A percentile compares a stretch with the other conserved stretches of the same genome.
Conservation (phyloP, 2,113 vertebrate species). For the Etia nguti region DNA sequence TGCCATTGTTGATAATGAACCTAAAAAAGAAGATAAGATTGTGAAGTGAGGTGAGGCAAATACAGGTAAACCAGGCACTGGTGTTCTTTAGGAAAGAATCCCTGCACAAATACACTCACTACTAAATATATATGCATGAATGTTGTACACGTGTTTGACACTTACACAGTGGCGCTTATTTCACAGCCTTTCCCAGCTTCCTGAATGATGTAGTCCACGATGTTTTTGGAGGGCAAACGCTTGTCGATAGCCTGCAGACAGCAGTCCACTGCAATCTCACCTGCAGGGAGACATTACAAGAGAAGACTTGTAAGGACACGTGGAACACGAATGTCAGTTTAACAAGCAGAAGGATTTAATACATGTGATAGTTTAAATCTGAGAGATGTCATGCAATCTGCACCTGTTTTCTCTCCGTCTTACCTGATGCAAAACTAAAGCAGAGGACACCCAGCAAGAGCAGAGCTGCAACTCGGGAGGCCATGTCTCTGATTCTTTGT, state of each 20-base stretch:
- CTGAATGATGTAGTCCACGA: constrained; percentile 11
- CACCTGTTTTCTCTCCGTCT: not conserved
- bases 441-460: constrained; percentile 46
- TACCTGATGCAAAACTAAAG: constrained; percentile 22
- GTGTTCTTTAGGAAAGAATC: not conserved
- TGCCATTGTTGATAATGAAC: not conserved
- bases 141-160: accelerated
- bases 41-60: not conserved
- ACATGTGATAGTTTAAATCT: accelerated
- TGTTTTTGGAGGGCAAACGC: not conserved
- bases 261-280: constrained; percentile 25
- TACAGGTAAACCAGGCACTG: accelerated
- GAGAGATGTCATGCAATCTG: not conserved
- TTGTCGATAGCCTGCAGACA: not conserved
- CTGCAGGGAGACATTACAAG: not conserved
- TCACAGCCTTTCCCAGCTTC: constrained; percentile 37
- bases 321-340: accelerated
- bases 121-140: not conserved
- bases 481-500: constrained; percentile 29
- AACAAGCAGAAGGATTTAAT: accelerated
- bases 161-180: constrained; percentile 43
- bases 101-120: accelerated
- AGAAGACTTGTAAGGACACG: not conserved
- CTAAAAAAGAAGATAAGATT: not conserved
- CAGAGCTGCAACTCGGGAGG: constrained; percentile 20